Evolutionary conservation across 2,113 vertebrate species (phyloP).

Genomic region (Neodontobutis hainanensis): DNA sequence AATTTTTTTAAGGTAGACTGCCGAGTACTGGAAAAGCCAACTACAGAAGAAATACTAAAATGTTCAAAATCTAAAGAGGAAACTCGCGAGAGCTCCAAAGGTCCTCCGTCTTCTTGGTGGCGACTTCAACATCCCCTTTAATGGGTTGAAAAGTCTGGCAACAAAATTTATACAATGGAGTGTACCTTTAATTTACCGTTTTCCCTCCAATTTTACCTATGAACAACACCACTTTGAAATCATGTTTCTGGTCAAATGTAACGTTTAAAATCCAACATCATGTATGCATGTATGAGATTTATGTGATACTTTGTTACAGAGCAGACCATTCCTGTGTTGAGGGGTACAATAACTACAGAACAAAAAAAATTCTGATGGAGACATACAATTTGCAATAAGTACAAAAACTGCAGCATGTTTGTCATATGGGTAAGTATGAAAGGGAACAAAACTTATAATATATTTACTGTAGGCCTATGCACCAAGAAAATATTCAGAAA

Average conservation of each 20-base stretch:
- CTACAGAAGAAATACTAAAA: neutral
- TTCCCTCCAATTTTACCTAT: slow-evolving; percentile 64
- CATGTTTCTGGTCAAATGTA: neutral
- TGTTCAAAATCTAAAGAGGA: slow-evolving; percentile 21
- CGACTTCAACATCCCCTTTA: slow-evolving; percentile 83
- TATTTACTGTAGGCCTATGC: no score
- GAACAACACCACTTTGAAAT: slow-evolving; percentile 6
- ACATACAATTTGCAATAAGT: no score
- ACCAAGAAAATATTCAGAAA: no score
- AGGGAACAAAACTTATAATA: no score
- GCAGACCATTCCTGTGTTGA: no score
- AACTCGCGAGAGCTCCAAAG: slow-evolving; percentile 60
- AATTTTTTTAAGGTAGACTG: accelerated
- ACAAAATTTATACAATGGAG: slow-evolving; percentile 72
- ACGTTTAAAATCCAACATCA: neutral
- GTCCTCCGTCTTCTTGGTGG: slow-evolving; percentile 72
- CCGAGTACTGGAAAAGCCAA: no score
- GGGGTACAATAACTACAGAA: no score
- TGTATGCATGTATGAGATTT: neutral
- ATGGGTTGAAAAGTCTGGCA: slow-evolving; percentile 65
- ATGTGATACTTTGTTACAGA: neutral
- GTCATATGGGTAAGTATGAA: no score
- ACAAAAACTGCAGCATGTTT: no score
- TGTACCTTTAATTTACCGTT: slow-evolving; percentile 81
- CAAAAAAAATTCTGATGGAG: no score